phyloP scores from a whole-genome alignment of 2,797 vertebrate species.

The Syndactyla subalaris region DNA sequence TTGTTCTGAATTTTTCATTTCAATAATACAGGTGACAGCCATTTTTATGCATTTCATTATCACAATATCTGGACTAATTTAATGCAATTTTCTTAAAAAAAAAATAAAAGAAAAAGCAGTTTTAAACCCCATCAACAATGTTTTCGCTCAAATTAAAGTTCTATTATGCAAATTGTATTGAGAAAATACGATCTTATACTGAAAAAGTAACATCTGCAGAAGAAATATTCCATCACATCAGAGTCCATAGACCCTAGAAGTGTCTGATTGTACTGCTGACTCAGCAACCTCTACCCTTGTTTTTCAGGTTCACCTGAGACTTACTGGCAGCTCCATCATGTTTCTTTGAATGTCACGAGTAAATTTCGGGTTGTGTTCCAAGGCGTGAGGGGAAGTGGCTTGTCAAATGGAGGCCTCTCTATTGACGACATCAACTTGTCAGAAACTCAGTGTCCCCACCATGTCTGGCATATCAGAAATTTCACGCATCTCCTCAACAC shows the following conservation, averaged over 20 bases:
- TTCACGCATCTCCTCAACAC: conserved; percentile 80
- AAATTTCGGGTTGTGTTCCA: conserved; percentile 89
- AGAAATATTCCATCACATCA: not conserved
- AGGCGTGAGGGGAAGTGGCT: conserved; percentile 72
- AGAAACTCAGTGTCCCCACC: conserved; percentile 89
- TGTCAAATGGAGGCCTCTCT: conserved; percentile 83
- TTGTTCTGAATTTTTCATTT: not conserved
- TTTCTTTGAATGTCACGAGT: conserved; percentile 77
- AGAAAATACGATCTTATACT: not conserved
- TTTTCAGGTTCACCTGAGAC: conserved; percentile 74
- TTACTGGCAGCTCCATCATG: conserved; percentile 87
- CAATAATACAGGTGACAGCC: not conserved
- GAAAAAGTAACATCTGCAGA: not conserved
- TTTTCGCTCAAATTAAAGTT: not conserved
- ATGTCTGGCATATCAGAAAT: conserved; percentile 88
- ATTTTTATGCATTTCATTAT: not conserved
- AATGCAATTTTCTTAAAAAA: not conserved
- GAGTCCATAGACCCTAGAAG: not conserved
- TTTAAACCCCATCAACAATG: not conserved
- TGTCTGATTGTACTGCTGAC: not conserved
- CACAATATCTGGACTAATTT: not conserved
- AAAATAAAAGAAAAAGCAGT: not conserved
- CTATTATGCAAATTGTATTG: not conserved
- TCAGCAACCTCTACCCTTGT: not conserved
- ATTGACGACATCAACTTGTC: conserved; percentile 93